Evolutionary conservation across 1,140 invertebrate genomes (phyloP).

Genomic region (Ceratina japonica): DNA sequence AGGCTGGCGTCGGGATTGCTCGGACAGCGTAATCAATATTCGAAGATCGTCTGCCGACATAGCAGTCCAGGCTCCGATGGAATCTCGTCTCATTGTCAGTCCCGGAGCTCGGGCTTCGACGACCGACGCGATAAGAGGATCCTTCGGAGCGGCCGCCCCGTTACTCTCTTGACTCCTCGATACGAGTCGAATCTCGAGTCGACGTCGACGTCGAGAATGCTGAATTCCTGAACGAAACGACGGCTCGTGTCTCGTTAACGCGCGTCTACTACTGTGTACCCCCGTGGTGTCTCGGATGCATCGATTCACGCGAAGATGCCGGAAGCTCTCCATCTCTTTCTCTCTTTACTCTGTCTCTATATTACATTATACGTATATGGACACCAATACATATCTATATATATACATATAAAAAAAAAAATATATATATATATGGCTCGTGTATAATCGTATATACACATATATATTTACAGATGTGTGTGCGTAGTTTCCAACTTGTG

Average conservation of each 20-base stretch:
- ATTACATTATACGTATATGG: background rate
- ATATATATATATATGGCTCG: background rate
- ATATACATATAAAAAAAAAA: background rate
- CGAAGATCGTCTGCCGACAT: conserved; percentile 48
- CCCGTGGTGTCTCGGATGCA: background rate
- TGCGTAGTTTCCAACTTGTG: conserved; percentile 80
- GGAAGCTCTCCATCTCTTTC: conserved; percentile 42
- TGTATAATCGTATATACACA: conserved; percentile 11
- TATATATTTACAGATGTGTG: conserved; percentile 51
- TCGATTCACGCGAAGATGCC: background rate
- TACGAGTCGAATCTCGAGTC: conserved; percentile 5
- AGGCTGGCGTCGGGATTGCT: conserved; percentile 52
- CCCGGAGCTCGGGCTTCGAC: conserved; percentile 22
- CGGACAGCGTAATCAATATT: conserved; percentile 61
- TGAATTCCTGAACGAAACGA: conserved; percentile 33
- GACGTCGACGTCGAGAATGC: conserved; percentile 1
- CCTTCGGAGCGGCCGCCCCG: conserved; percentile 29
- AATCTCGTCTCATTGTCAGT: conserved; percentile 62
- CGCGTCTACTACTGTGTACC: background rate
- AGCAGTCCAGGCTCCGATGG: conserved; percentile 46
- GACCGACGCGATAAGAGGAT: conserved; percentile 59
- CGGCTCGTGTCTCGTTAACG: conserved; percentile 14
- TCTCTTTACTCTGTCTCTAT: conserved; percentile 31
- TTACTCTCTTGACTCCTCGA: conserved; percentile 28
- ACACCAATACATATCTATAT: background rate